Base-by-base conservation (phyloP, 2,888 invertebrate species). In the Melieria omissa region DNA sequence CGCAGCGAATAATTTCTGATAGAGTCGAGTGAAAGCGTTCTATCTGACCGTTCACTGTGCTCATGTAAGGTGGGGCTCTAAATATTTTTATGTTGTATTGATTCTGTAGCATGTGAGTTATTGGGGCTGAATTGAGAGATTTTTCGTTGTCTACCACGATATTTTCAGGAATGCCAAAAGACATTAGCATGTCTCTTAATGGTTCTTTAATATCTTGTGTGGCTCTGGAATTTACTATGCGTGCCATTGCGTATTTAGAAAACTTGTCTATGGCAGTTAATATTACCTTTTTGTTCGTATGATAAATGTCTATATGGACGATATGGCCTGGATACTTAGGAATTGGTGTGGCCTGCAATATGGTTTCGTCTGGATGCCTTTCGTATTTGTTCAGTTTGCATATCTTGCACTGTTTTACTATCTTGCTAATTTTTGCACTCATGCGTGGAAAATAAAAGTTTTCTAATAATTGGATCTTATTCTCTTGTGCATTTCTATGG, bases 371-470 rank as follows among this genome's bases (percentile, higher is more conserved):
- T 12, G 65, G 65, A 41, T 60, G 57, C 16, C 42, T 63, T 4
- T 70, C 66, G 44, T 70, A 73, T 63, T 73, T 72, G 29, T 69
- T 73, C 57, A 70, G 12, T 62, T 70, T 70, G 45, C 70, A 73
- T 8, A 73, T 47, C 5, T 46, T 49, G 54, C 70, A 73, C 5
- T 57, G 44, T 58, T 61, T 71, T 41, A 66, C 52, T 46, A 44
- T 61, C 14, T 12, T 49, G 12, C 44, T 49, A 46, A 68, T 68
- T 68, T 68, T 68, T 29, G 60, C 49, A 58, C 45, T 58, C 65
- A 61, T 71, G 42, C 66, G 65, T 6, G 71, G 71, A 42, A 65
- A 71, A 12, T 71, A 71, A 14, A 66, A 71, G 49, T 62, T 71
- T 10, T 49, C 61, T 44, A 71, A 12, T 44, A 71, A 44, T 46